Base-by-base conservation (phyloP, 2,113 vertebrate genomes). In the Naja naja region DNA sequence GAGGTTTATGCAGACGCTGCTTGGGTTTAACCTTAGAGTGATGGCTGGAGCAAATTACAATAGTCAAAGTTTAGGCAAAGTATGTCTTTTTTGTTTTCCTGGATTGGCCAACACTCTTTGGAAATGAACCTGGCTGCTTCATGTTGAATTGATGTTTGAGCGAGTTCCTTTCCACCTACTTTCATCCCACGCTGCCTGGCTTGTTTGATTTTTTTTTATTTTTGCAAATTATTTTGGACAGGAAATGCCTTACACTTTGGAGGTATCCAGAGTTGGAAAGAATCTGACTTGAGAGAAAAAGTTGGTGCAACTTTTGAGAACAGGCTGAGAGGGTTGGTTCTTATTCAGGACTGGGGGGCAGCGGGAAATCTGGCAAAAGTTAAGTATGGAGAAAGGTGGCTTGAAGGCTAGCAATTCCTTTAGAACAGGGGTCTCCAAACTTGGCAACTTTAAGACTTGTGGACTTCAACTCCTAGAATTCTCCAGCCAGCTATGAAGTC, bases 181-280 rank as follows among this genome's bases (percentile, higher is more conserved):
- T 94, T 94, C 97, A 96, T 89, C 97, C 97, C 97, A 97, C 94
- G 43, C 96, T 93, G 96, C 94, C 95, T 97, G 94, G 58, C 90
- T 97, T 95, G 91, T 93, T 96, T 97, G 96, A 90, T 91, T 95
- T 27, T 90, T 93, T 30, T 27, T 90, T 93, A 30, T 23, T 90
- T 91, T 93, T 30, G 60, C 93, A 95, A 97, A 94, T 95, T 96
- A 97, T 97, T 97, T 97, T 96, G 96, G 96, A 95, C 94, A 97
- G 97, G 97, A 97, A 97, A 98, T 96, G 95, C 97, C 97, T 97
- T 30, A 94, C 95, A 95, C 94, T 95, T 96, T 95, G 96, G 96
- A 95, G 96, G 97, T 89, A 97, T 96, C 97, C 91, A 90, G 93
- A 94, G 93, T 92, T 97, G 97, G 94, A 96, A 64, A 85, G 54